These are phyloP conservation scores for Eulemur albifrons DNA, from an alignment of 2,797 vertebrate species.

Conservation along the genomic window DNA sequence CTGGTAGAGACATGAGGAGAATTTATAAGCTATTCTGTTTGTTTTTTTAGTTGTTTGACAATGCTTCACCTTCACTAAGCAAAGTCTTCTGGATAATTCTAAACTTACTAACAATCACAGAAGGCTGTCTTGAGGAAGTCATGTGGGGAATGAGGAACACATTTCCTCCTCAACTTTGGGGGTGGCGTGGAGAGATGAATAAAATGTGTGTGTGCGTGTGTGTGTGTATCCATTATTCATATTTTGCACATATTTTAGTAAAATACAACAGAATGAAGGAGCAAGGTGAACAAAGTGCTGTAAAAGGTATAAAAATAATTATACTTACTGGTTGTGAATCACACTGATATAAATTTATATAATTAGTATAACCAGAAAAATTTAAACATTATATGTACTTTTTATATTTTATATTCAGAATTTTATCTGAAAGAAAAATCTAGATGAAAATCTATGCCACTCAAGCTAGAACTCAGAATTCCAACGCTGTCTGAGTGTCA, in stretches of 20 bases:
- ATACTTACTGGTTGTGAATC: not conserved
- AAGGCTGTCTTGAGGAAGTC: conserved; percentile 4
- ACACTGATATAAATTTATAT: not conserved
- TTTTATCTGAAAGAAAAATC: not conserved
- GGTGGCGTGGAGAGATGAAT: not conserved
- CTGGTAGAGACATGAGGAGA: not conserved
- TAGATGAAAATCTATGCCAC: not conserved
- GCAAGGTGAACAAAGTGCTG: not conserved
- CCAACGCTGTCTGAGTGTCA: not conserved
- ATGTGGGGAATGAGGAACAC: not conserved
- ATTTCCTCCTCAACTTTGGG: not conserved
- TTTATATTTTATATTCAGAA: not conserved
- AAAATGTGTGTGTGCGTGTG: not conserved
- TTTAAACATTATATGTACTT: not conserved
- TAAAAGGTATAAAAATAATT: not conserved
- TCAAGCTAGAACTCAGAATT: not conserved
- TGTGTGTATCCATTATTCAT: not conserved
- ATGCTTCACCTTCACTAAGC: conserved; percentile 14
- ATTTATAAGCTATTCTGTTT: not conserved
- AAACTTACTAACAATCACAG: not conserved
- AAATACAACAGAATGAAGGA: not conserved
- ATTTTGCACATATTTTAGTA: not conserved
- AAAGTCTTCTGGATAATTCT: conserved; percentile 7
- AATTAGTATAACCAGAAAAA: not conserved
- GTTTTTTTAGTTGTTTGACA: not conserved